These are phyloP conservation scores for Protula sp. DNA, from an alignment of 2,888 invertebrate species.

Conservation along the genomic window DNA sequence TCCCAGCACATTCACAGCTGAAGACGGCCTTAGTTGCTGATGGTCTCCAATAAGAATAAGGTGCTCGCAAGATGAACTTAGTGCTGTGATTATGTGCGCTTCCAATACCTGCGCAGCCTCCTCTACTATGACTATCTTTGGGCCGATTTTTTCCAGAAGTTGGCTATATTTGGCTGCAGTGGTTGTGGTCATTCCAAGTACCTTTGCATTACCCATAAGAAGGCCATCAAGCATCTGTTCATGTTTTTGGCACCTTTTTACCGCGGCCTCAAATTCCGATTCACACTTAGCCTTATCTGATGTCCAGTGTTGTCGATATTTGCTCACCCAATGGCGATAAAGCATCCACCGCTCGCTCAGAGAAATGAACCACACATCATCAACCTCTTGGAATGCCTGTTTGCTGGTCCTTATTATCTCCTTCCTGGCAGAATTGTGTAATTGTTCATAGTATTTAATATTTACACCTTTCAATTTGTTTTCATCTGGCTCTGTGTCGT, in stretches of 20 bases:
- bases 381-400: no score
- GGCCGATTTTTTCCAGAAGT: constrained; percentile 41
- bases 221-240: no score
- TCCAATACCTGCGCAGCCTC: constrained; percentile 87
- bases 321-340: constrained; percentile 50
- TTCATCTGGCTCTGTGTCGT: no score
- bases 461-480: no score
- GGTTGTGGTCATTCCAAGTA: constrained; percentile 49
- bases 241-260: no score
- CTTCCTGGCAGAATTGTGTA: no score
- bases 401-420: no score
- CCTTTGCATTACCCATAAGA: constrained; percentile 29
- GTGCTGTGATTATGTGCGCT: constrained; percentile 72
- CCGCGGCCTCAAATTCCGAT: constrained; percentile 20
- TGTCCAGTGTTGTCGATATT: constrained; percentile 19
- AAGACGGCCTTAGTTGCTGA: constrained; percentile 71
- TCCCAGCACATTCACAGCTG: constrained; percentile 66
- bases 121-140: constrained; percentile 63
- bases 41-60: constrained; percentile 80
- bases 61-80: constrained; percentile 71
- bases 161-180: constrained; percentile 43
- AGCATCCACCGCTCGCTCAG: no score
- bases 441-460: no score
- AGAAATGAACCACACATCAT: no score
- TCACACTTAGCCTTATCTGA: constrained; percentile 19